Conservation (phyloP, 2,113 vertebrate species). For the Chaetodon trifascialis region DNA sequence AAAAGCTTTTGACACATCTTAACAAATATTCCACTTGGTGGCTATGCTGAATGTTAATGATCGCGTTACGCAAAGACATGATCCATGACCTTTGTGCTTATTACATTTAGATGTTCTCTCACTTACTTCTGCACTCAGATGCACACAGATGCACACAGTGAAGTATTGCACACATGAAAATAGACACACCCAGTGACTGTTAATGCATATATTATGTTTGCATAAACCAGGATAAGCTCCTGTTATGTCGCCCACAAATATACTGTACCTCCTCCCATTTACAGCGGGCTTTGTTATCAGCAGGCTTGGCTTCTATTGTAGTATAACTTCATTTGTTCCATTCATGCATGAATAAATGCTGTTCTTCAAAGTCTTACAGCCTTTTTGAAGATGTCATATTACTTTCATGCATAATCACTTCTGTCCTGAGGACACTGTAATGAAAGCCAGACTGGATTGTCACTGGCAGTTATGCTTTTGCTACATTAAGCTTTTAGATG, state of each 20-base stretch:
- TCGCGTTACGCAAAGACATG: conserved; percentile 16
- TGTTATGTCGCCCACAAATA: conserved; percentile 13
- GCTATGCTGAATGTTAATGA: conserved; percentile 14
- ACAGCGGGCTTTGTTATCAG: conserved; percentile 15
- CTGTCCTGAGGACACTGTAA: conserved; percentile 29
- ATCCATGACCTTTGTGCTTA: conserved; percentile 14
- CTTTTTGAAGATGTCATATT: conserved; percentile 40
- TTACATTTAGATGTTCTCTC: neutral
- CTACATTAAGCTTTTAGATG: conserved; percentile 34
- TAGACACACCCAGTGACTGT: neutral
- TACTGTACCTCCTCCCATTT: conserved; percentile 4
- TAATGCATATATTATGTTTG: conserved; percentile 6
- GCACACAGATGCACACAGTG: neutral
- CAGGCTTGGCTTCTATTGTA: conserved; percentile 6
- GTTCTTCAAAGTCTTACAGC: conserved; percentile 29
- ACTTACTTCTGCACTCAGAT: too few relatives aligned
- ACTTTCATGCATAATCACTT: conserved; percentile 38
- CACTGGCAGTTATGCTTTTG: conserved; percentile 27
- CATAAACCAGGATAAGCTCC: conserved; percentile 13
- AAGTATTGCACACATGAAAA: neutral
- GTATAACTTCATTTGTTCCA: conserved; percentile 39
- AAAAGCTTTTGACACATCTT: neutral
- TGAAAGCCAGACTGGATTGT: conserved; percentile 27
- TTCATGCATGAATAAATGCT: conserved; percentile 27
- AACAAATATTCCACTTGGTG: neutral